Conservation (phyloP, 1,140 invertebrate genomes). For the Sycophaga agraensis region DNA sequence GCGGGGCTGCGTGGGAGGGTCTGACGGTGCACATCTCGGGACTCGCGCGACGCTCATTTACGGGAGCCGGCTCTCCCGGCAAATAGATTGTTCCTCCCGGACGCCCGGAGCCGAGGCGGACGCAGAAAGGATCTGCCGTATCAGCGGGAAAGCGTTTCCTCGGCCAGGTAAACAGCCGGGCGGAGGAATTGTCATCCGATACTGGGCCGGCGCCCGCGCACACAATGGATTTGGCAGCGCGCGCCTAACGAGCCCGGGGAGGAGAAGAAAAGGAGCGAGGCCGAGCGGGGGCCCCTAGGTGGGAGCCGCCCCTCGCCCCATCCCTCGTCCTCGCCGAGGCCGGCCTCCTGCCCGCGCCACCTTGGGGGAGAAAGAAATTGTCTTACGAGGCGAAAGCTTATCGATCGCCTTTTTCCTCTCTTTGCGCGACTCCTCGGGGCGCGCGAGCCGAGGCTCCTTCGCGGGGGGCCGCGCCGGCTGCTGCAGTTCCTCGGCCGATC, state of each 20-base stretch:
- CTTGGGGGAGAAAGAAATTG: conserved; percentile 11
- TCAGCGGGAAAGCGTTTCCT: background rate
- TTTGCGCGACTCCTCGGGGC: conserved; percentile 11
- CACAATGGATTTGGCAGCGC: background rate
- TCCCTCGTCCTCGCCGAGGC: background rate
- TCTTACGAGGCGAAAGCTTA: conserved; percentile 25
- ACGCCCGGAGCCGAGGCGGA: too few species aligned
- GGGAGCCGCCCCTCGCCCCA: too few species aligned
- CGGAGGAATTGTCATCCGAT: conserved; percentile 2
- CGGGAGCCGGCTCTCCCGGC: too few species aligned
- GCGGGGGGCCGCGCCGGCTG: background rate
- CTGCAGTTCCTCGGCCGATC: conserved; percentile 2
- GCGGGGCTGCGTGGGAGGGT: too few species aligned
- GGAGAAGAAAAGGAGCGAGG: conserved; percentile 3
- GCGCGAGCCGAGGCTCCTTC: too few species aligned
- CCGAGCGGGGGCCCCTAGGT: conserved; percentile 4
- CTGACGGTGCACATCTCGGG: too few species aligned
- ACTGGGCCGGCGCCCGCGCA: too few species aligned
- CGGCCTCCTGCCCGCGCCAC: too few species aligned
- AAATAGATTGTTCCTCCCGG: too few species aligned
- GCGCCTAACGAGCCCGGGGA: background rate
- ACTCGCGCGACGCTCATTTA: too few species aligned
- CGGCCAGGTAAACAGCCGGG: background rate
- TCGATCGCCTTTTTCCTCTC: conserved; percentile 19
- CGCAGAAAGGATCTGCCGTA: too few species aligned